These are phyloP conservation scores for Eucidaris tribuloides DNA, from an alignment of 35 echinoderm and acorn worm genomes.

Conservation along the genomic window DNA sequence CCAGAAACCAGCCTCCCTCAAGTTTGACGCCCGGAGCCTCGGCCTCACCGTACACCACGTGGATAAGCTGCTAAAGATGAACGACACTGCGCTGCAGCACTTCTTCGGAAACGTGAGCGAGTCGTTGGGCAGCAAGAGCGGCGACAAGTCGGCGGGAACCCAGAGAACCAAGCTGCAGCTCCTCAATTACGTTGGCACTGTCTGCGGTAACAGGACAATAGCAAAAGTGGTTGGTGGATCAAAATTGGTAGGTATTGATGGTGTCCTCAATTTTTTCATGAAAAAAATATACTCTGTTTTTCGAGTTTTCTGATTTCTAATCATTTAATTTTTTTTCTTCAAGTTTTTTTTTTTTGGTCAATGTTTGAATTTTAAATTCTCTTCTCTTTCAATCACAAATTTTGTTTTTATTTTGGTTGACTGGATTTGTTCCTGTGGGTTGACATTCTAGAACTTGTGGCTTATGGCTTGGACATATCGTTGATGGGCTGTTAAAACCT, in stretches of 20 bases:
- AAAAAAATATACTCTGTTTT: background rate
- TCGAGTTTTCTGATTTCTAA: background rate
- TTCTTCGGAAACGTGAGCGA: constrained; percentile 66
- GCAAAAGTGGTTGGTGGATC: constrained; percentile 38
- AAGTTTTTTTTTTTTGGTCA: too few relatives aligned
- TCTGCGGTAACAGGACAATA: constrained; percentile 46
- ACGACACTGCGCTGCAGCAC: constrained; percentile 19
- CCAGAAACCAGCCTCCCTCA: constrained; percentile 88
- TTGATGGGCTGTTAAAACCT: too few relatives aligned
- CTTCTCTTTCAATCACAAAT: too few relatives aligned
- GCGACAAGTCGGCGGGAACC: constrained; percentile 72
- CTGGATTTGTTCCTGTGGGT: too few relatives aligned
- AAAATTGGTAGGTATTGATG: constrained; percentile 66
- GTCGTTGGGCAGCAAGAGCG: constrained; percentile 53
- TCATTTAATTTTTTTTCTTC: too few relatives aligned
- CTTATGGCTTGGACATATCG: too few relatives aligned
- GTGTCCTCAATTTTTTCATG: background rate
- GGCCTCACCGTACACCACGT: constrained; percentile 46
- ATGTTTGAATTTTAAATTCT: too few relatives aligned
- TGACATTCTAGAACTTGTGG: too few relatives aligned
- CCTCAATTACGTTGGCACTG: constrained; percentile 80
- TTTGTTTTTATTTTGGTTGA: too few relatives aligned
- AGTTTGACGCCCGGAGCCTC: constrained; percentile 78
- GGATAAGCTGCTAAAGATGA: constrained; percentile 75
- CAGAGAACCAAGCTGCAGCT: constrained; percentile 83